phyloP scores from a whole-genome alignment of 2,888 invertebrate species.

The Osmoderma eremita region DNA sequence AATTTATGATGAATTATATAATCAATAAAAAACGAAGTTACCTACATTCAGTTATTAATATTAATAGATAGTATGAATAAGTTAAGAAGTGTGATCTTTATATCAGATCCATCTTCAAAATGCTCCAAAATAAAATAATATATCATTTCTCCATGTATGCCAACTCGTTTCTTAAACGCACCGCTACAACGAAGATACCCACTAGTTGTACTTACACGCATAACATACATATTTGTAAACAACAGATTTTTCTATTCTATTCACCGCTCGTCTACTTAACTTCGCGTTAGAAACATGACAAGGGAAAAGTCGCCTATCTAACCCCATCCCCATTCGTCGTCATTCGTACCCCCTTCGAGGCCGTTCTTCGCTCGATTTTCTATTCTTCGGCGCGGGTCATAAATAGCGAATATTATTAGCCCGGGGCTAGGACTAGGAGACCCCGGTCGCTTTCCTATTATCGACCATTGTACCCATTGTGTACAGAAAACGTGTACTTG shows the following conservation, averaged over 20 bases:
- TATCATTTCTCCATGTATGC: too few species aligned
- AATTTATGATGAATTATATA: too few species aligned
- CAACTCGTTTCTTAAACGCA: neutral
- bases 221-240: conserved; percentile 20
- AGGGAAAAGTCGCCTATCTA: conserved; percentile 17
- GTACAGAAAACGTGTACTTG: conserved; percentile 42
- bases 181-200: conserved; percentile 4
- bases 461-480: conserved; percentile 45
- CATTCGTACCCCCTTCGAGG: too few species aligned
- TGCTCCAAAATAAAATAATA: too few species aligned
- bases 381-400: conserved; percentile 41
- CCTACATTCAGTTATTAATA: too few species aligned
- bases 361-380: conserved; percentile 5
- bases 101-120: too few species aligned
- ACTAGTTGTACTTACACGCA: conserved; percentile 1
- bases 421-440: conserved; percentile 47
- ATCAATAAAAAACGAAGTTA: too few species aligned
- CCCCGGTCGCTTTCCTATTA: conserved; percentile 50
- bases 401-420: conserved; percentile 54
- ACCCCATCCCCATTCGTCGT: conserved; percentile 11
- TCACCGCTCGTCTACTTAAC: conserved; percentile 25
- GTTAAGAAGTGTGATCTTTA: too few species aligned
- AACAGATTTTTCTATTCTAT: conserved; percentile 17
- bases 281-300: conserved; percentile 25
- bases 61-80: too few species aligned